Percentiles rank a stretch among this genome's conserved stretches.
These are phyloP conservation scores for Lithobius niger DNA, from an alignment of 1,140 invertebrate genomes.

Conservation along the genomic window DNA sequence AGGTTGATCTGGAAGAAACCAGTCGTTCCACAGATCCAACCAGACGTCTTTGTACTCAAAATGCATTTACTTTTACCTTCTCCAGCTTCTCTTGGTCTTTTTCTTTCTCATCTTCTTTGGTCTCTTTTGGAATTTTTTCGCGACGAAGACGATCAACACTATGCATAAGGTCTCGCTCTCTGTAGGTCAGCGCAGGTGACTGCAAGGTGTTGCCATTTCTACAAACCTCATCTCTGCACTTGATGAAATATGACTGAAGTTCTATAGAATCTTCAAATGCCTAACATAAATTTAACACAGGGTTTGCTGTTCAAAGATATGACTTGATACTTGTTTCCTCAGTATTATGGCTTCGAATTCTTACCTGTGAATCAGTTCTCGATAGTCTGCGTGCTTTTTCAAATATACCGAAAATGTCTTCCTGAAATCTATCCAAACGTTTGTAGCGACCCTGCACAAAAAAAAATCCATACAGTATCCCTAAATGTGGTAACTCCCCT, in stretches of 20 bases:
- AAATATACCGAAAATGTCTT: conserved; percentile 88
- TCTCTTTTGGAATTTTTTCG: conserved; percentile 30
- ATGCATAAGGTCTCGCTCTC: conserved; percentile 51
- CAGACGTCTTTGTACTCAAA: no score
- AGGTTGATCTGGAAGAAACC: no score
- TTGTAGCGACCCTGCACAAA: conserved; percentile 61
- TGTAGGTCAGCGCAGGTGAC: conserved; percentile 74
- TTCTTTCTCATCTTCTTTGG: conserved; percentile 29
- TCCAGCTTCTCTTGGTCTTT: conserved; percentile 15
- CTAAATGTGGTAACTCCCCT: neutral
- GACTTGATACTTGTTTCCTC: neutral
- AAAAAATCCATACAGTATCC: conserved; percentile 21
- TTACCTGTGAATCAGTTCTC: conserved; percentile 61
- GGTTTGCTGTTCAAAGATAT: no score
- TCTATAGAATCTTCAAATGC: conserved; percentile 91
- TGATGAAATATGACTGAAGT: conserved; percentile 82
- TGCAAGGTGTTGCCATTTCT: conserved; percentile 58
- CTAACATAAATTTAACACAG: conserved; percentile 41
- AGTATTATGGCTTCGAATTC: neutral
- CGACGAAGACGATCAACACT: conserved; percentile 28
- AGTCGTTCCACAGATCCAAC: no score
- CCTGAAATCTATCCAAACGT: conserved; percentile 87
- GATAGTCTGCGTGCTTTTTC: conserved; percentile 75
- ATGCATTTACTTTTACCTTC: no score
- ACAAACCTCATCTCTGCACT: conserved; percentile 40